phyloP scores from a whole-genome alignment of 2,113 vertebrate genomes.

The Phylloscopus trochilus region DNA sequence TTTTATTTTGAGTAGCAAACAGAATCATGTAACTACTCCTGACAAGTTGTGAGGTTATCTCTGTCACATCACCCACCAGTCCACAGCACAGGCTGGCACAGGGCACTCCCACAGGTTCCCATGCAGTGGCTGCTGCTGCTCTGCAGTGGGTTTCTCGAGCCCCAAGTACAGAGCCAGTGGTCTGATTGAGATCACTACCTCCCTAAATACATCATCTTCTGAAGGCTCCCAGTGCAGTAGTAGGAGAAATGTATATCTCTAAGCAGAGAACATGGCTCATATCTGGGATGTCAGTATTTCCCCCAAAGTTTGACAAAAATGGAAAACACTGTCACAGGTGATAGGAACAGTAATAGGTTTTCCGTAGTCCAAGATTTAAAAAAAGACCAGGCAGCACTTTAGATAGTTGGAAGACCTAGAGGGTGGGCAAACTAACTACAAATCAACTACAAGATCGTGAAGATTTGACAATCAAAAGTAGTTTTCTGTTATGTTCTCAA shows the following conservation, averaged over 20 bases:
- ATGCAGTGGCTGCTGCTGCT: neutral
- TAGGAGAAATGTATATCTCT: neutral
- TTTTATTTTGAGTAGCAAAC: neutral
- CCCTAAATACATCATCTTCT: neutral
- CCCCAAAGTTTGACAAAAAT: neutral
- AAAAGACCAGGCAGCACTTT: neutral
- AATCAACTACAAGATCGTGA: neutral
- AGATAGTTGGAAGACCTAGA: neutral
- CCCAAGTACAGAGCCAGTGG: neutral
- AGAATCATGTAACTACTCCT: neutral
- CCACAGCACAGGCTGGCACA: neutral
- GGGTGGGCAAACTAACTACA: neutral
- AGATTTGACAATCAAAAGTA: neutral
- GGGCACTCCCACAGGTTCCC: neutral
- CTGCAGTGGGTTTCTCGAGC: neutral
- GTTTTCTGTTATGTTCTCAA: neutral
- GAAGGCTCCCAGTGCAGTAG: neutral
- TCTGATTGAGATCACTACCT: neutral
- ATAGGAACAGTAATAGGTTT: neutral
- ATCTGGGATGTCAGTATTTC: neutral
- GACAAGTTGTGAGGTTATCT: neutral
- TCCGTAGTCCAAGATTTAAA: neutral
- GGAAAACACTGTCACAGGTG: neutral
- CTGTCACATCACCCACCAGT: neutral
- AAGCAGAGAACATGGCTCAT: neutral